Conservation (phyloP, 2,797 vertebrate genomes). For the Apogon talboti region DNA sequence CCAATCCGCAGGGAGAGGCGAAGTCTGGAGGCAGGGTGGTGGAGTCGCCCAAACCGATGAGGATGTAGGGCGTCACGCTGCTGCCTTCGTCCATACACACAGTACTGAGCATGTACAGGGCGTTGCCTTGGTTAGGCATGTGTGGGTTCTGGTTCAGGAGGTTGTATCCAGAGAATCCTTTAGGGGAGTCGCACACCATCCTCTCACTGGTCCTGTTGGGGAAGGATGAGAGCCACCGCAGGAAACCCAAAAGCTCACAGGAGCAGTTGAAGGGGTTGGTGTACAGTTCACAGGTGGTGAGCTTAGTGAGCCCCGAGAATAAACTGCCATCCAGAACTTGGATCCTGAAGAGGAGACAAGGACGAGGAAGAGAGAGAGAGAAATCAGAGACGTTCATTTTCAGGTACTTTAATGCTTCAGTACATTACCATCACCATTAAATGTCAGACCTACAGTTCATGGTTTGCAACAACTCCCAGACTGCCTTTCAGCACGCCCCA, state of each 20-base stretch:
- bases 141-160: conserved; percentile 94
- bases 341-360: conserved; percentile 68
- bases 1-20: conserved; percentile 87
- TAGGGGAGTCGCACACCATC: conserved; percentile 96
- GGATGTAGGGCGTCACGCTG: conserved; percentile 72
- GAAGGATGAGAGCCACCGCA: conserved; percentile 93
- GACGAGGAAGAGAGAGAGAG: neutral
- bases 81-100: conserved; percentile 88
- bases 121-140: conserved; percentile 89
- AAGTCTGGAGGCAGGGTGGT: conserved; percentile 84
- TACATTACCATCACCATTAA: neutral
- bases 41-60: conserved; percentile 75
- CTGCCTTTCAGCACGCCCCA: conserved; percentile 16
- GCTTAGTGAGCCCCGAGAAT: conserved; percentile 89
- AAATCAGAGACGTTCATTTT: neutral
- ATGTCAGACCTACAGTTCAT: conserved; percentile 6
- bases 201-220: conserved; percentile 94
- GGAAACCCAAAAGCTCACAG: conserved; percentile 94
- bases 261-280: conserved; percentile 98
- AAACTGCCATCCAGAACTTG: conserved; percentile 92
- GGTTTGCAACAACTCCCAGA: conserved; percentile 30
- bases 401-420: neutral
- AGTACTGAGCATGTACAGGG: conserved; percentile 89
- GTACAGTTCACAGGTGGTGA: conserved; percentile 96
- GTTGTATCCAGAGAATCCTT: conserved; percentile 91